A percentile compares a stretch with the other conserved stretches of the same genome.
Conservation (phyloP, 2,888 invertebrate species). For the Lasioglossum zephyrum region DNA sequence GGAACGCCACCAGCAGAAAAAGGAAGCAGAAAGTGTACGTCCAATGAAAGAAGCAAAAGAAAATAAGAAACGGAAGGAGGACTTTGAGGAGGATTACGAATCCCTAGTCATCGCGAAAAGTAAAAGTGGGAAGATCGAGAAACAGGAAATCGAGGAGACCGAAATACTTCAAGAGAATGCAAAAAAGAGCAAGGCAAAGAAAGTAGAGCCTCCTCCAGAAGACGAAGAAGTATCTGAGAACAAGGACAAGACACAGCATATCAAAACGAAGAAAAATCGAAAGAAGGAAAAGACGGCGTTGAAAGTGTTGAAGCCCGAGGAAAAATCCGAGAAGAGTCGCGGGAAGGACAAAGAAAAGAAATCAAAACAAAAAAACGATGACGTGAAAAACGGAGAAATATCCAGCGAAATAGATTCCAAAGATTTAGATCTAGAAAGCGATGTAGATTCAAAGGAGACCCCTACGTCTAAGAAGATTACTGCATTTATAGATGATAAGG, state of each 20-base stretch:
- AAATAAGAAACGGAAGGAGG: conserved; percentile 77
- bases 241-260: conserved; percentile 59
- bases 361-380: conserved; percentile 85
- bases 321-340: conserved; percentile 79
- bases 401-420: conserved; percentile 86
- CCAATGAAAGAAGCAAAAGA: conserved; percentile 75
- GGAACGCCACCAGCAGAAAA: conserved; percentile 72
- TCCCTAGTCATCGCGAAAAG: conserved; percentile 75
- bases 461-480: conserved; percentile 79
- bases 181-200: conserved; percentile 78
- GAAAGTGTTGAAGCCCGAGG: conserved; percentile 74
- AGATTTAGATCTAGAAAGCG: conserved; percentile 85
- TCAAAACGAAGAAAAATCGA: conserved; percentile 72
- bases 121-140: conserved; percentile 79
- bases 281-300: conserved; percentile 71
- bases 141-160: conserved; percentile 74
- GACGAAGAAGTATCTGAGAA: conserved; percentile 68
- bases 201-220: conserved; percentile 70
- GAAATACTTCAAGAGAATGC: conserved; percentile 66
- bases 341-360: conserved; percentile 85
- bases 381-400: conserved; percentile 87
- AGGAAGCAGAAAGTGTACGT: conserved; percentile 63
- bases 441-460: conserved; percentile 76
- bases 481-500: conserved; percentile 78
- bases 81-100: conserved; percentile 80